A percentile compares a stretch with the other conserved stretches of the same genome.
These are phyloP conservation scores for Callopanchax toddi DNA, from an alignment of 2,113 vertebrate species.

Conservation along the genomic window DNA sequence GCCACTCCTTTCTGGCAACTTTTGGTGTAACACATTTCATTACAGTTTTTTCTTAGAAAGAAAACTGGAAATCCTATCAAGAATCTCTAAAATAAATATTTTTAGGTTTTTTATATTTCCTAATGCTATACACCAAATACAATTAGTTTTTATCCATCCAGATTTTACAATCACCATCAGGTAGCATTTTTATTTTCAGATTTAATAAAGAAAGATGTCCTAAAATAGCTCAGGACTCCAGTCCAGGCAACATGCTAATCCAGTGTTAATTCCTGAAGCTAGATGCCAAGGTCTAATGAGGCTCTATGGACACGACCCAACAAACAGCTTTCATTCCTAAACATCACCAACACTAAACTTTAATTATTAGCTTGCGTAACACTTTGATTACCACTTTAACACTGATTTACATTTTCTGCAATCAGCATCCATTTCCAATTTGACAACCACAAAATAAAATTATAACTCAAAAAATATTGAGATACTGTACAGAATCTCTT, in stretches of 20 bases:
- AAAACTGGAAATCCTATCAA: not conserved
- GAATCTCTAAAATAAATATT: not conserved
- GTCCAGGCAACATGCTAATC: slow-evolving; percentile 65
- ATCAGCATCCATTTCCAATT: not conserved
- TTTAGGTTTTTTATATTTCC: not conserved
- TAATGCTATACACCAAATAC: not conserved
- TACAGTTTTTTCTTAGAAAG: not conserved
- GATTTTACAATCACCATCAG: not conserved
- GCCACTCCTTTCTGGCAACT: slow-evolving; percentile 8
- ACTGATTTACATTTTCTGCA: not conserved
- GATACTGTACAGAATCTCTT: not conserved
- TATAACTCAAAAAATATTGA: not conserved
- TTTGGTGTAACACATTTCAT: slow-evolving; percentile 12
- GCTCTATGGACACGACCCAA: slow-evolving; percentile 24
- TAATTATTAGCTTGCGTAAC: slow-evolving; percentile 1
- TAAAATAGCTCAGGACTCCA: slow-evolving; percentile 48
- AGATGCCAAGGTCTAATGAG: slow-evolving; percentile 27
- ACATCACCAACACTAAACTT: slow-evolving; percentile 1
- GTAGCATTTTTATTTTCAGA: not conserved
- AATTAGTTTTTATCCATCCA: not conserved
- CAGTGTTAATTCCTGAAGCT: slow-evolving; percentile 52
- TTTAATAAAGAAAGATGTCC: slow-evolving; percentile 31
- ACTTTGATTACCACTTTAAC: not conserved
- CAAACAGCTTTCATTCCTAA: slow-evolving; percentile 23
- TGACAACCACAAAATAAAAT: not conserved